Base-by-base conservation (phyloP, 1,140 invertebrate genomes). In the Sycobia sp. region DNA sequence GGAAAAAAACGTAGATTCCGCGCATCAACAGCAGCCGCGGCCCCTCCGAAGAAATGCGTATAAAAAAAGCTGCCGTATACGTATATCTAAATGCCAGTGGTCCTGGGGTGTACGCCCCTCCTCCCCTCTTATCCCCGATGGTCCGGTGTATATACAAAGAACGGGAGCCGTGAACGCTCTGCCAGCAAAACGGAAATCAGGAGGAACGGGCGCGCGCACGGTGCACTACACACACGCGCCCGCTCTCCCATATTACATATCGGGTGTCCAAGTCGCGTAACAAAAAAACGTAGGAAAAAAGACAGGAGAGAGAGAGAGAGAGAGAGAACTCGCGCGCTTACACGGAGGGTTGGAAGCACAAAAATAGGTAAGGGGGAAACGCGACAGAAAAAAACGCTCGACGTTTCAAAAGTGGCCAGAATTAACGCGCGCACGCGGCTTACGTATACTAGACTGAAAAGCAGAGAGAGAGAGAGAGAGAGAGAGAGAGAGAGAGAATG, bases 321-420 rank as follows among this genome's bases (percentile, higher is more conserved):
- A 47, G 39, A 61, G 61, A 58, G 16, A 56, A 11, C 43, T 4
- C 3, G 46, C 3, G 22, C 22, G 9, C 23, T 27, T 7, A 54
- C 58, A 58, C 64, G 62, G 51, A 57, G 65, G 47, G 29, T 2
- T 55, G 38, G 41, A 20, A 44, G 36, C 36, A 54, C 13, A 65
- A 51, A 63, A 67, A 61, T 62, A 59, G 41, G n/a, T n/a, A n/a
- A n/a, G n/a, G 50, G 57, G 62, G 66, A 65, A 60, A 60, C n/a
- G 47, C n/a, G n/a, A 25, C 1, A 49, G 47, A 70, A n/a, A 67
- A 53, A 67, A 63, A 39, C 55, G 61, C 44, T 56, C 54, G 62
- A 72, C 67, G 72, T 73, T 76, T 73, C 71, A 76, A 78, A 76
- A 78, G 75, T 76, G 74, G 73, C 68, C 67, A 70, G 77, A 77